Percentiles rank a stretch among this genome's conserved stretches.
phyloP scores from a whole-genome alignment of 2,113 vertebrate genomes.

The Aegypius monachus region DNA sequence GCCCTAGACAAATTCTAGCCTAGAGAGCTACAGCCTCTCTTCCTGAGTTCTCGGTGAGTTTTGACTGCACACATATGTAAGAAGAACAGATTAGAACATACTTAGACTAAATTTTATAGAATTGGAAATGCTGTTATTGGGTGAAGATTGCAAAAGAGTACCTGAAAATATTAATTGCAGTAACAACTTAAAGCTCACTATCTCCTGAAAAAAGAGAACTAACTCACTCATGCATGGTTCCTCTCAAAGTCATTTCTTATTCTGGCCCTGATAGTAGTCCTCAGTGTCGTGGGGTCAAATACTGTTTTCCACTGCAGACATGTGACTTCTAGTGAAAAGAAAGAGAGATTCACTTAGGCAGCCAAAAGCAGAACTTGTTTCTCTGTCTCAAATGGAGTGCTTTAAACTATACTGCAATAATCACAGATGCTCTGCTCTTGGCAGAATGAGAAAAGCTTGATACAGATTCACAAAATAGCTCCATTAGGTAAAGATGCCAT shows the following conservation, averaged over 20 bases:
- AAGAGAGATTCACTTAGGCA: background rate
- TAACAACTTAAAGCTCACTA: background rate
- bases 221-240: background rate
- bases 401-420: slow-evolving; percentile 6
- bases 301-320: background rate
- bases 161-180: background rate
- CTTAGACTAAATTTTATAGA: background rate
- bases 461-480: slow-evolving; percentile 17
- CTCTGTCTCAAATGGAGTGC: background rate
- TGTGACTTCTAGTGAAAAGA: background rate
- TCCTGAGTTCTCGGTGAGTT: background rate
- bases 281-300: background rate
- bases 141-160: background rate
- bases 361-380: background rate
- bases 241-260: background rate
- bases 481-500: slow-evolving; percentile 7
- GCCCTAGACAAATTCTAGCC: background rate
- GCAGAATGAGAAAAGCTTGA: slow-evolving; percentile 34
- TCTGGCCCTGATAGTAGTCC: background rate
- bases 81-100: background rate
- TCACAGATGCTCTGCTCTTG: slow-evolving; percentile 58
- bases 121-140: background rate
- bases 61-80: background rate
- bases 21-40: background rate
- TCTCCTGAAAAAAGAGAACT: background rate